Conservation (phyloP, 2,888 invertebrate genomes). For the Glaucopsyche alexis region DNA sequence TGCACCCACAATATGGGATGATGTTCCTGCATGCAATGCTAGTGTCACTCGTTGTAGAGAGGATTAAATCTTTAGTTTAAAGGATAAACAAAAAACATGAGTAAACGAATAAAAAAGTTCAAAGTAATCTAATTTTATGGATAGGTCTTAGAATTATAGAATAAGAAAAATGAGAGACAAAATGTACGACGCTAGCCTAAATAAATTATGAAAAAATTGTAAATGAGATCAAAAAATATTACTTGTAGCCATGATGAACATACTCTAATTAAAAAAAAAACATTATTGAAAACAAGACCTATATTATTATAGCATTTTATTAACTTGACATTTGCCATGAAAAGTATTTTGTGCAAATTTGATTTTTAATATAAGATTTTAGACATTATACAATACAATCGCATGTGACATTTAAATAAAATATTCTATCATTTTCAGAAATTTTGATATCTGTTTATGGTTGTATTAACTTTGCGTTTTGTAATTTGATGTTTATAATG, state of each 20-base stretch:
- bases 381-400: neutral
- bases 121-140: neutral
- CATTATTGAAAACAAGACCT: no score
- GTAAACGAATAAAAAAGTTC: neutral
- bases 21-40: neutral
- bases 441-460: neutral
- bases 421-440: neutral
- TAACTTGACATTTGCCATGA: no score
- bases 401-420: neutral
- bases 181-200: no score
- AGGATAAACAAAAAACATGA: neutral
- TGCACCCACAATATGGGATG: constrained; percentile 7
- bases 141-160: no score
- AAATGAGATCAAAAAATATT: no score
- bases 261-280: no score
- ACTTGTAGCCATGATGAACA: no score
- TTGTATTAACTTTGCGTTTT: neutral
- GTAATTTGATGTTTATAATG: neutral
- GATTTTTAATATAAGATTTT: neutral
- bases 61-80: neutral
- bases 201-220: no score
- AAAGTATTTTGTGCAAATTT: no score
- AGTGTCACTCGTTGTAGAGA: neutral
- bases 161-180: no score
- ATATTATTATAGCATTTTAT: no score